These are phyloP conservation scores for Globicephala melas DNA, from an alignment of 2,113 vertebrate species.

Conservation along the genomic window DNA sequence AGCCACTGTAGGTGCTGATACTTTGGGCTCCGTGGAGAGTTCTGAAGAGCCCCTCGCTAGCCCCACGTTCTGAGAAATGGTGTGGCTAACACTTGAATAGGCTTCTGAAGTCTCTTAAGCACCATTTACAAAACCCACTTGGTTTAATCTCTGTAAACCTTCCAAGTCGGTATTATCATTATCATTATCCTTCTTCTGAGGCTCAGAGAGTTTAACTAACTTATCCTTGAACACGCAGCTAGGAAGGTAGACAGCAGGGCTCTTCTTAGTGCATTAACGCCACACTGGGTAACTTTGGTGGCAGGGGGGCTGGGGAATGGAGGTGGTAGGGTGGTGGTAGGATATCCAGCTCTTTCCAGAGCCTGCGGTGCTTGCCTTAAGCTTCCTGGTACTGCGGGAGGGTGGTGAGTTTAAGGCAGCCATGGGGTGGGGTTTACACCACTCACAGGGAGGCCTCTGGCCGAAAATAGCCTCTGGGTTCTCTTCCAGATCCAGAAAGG, in stretches of 20 bases:
- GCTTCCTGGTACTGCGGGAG: neutral
- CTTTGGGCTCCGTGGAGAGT: neutral
- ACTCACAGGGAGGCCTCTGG: neutral
- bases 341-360: neutral
- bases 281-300: neutral
- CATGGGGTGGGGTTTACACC: neutral
- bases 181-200: neutral
- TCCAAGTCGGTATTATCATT: neutral
- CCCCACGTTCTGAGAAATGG: neutral
- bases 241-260: neutral
- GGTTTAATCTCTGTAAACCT: conserved; percentile 19
- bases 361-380: neutral
- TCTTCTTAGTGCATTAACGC: neutral
- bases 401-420: neutral
- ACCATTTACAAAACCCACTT: neutral
- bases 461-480: neutral
- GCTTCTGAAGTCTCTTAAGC: neutral
- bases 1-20: neutral
- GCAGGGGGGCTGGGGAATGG: too few species aligned
- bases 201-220: neutral
- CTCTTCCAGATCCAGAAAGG: neutral
- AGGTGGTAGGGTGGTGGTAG: too few species aligned
- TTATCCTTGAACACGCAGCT: neutral
- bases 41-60: neutral
- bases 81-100: neutral